Evolutionary conservation across 1,140 invertebrate species (phyloP).

Genomic region (Scaptomyza hsui): DNA sequence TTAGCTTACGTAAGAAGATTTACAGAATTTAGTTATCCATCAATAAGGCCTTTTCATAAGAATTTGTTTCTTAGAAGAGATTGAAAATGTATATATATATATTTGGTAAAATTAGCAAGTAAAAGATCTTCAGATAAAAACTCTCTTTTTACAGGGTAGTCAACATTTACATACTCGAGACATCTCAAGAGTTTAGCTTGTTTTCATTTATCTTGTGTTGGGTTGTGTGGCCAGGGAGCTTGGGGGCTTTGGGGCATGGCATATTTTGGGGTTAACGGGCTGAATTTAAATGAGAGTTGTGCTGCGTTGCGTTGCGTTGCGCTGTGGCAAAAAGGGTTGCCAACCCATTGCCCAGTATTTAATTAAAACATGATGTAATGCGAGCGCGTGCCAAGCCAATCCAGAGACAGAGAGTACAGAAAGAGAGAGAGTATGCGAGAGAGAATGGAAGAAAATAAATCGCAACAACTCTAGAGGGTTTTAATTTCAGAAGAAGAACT

Average conservation of each 20-base stretch:
- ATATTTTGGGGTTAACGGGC: constrained; percentile 51
- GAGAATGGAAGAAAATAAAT: constrained; percentile 18
- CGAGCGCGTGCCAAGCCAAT: constrained; percentile 9
- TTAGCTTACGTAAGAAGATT: too few species aligned
- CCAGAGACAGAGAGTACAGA: constrained; percentile 1
- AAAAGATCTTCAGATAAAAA: too few species aligned
- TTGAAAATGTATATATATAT: too few species aligned
- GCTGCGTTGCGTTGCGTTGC: constrained; percentile 6
- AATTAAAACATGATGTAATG: constrained; percentile 55
- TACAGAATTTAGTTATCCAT: too few species aligned
- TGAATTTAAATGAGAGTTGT: constrained; percentile 55
- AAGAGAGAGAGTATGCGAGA: too few species aligned
- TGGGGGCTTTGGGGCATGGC: constrained; percentile 20
- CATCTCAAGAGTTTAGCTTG: constrained; percentile 6
- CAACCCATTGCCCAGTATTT: constrained; percentile 36
- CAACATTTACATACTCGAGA: not conserved
- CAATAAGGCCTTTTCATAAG: too few species aligned
- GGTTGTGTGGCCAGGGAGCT: constrained; percentile 12
- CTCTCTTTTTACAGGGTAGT: constrained; percentile 14
- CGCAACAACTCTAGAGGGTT: not conserved
- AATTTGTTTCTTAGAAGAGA: too few species aligned
- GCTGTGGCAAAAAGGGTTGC: constrained; percentile 29
- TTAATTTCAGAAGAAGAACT: not conserved
- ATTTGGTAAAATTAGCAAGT: too few species aligned
- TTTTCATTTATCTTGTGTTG: constrained; percentile 45